Evolutionary conservation across 2,113 vertebrate genomes (phyloP).

Genomic region (Pholis gunnellus): DNA sequence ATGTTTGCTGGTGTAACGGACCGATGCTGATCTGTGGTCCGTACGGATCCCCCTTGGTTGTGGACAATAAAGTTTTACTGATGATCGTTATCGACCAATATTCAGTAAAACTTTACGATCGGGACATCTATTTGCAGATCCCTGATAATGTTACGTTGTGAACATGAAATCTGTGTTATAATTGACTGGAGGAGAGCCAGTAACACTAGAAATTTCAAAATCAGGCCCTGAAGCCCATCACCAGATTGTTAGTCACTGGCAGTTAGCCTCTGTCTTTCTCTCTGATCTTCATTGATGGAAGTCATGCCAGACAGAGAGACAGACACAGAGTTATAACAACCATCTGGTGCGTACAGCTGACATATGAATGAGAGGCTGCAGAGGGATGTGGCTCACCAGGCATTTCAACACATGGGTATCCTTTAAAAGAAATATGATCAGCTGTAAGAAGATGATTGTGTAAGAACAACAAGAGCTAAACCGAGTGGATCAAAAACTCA

Average conservation of each 20-base stretch:
- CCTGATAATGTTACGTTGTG: too few relatives aligned
- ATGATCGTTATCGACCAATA: too few relatives aligned
- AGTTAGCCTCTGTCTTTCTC: constrained; percentile 25
- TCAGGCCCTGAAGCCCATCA: constrained; percentile 11
- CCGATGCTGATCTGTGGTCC: too few relatives aligned
- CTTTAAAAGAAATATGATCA: constrained; percentile 18
- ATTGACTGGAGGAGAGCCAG: too few relatives aligned
- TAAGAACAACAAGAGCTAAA: neutral
- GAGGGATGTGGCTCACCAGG: constrained; percentile 37
- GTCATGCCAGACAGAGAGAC: constrained; percentile 23
- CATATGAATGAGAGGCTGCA: constrained; percentile 34
- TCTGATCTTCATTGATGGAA: constrained; percentile 19
- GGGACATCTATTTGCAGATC: too few relatives aligned
- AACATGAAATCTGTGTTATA: too few relatives aligned
- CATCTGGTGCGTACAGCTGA: constrained; percentile 56
- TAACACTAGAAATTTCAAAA: neutral
- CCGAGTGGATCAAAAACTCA: neutral
- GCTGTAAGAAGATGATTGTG: neutral
- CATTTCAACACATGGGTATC: constrained; percentile 7
- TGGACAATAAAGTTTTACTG: too few relatives aligned
- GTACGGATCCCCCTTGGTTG: too few relatives aligned
- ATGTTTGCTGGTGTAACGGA: neutral
- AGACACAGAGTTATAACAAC: constrained; percentile 31
- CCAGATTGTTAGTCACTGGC: constrained; percentile 24
- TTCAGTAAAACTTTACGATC: too few relatives aligned